Percentiles rank a stretch among this genome's conserved stretches.
These are phyloP conservation scores for Caenorhabditis panamensis DNA, from an alignment of 2,888 invertebrate genomes.

Conservation along the genomic window DNA sequence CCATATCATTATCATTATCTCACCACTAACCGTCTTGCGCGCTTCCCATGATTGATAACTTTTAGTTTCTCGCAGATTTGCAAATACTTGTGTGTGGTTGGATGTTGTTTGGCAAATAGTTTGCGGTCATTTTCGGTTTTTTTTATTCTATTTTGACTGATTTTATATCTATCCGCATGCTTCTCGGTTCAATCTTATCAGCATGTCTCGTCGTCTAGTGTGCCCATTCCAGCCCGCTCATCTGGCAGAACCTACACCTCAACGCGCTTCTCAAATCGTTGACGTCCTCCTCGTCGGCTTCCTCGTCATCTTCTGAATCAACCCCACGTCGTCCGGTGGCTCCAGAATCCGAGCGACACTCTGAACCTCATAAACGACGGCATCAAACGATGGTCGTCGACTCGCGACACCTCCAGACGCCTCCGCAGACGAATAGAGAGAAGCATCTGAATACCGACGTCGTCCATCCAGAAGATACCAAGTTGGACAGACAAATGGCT, in stretches of 20 bases:
- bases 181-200: background rate
- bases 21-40: constrained; percentile 1
- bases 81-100: constrained; percentile 28
- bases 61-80: background rate
- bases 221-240: constrained; percentile 55
- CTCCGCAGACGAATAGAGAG: constrained; percentile 12
- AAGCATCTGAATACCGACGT: background rate
- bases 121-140: constrained; percentile 16
- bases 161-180: background rate
- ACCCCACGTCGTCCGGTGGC: constrained; percentile 1
- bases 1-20: constrained; percentile 2
- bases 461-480: constrained; percentile 44
- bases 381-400: constrained; percentile 52
- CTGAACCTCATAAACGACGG: constrained; percentile 37
- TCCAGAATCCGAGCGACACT: constrained; percentile 6
- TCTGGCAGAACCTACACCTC: constrained; percentile 53
- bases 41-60: background rate
- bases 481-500: constrained; percentile 44
- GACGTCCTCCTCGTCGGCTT: constrained; percentile 17
- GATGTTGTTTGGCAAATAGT: constrained; percentile 36
- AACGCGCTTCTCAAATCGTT: constrained; percentile 46
- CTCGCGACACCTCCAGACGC: constrained; percentile 36
- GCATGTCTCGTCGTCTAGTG: constrained; percentile 15
- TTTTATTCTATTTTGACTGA: background rate
- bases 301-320: constrained; percentile 18